Conservation (phyloP, 2,797 vertebrate genomes). For the Neosilurus mollespiculum region DNA sequence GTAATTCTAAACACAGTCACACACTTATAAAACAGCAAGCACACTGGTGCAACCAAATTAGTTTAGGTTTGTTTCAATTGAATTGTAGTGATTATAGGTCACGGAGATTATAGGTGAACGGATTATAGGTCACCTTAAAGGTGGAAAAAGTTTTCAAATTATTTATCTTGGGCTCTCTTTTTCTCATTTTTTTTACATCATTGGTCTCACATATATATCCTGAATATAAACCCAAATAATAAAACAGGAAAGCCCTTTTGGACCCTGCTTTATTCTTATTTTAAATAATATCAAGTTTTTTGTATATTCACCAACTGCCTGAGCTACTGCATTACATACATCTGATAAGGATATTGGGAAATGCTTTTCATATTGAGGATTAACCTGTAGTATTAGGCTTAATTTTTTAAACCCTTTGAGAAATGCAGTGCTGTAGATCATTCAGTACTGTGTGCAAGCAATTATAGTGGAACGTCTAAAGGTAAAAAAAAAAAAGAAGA, state of each 20-base stretch:
- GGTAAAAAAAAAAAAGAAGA: constrained; percentile 13
- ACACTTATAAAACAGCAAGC: too few relatives aligned
- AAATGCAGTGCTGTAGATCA: not conserved
- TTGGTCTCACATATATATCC: too few relatives aligned
- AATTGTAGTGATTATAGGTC: too few relatives aligned
- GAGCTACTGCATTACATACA: constrained; percentile 10
- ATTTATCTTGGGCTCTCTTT: too few relatives aligned
- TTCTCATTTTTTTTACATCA: too few relatives aligned
- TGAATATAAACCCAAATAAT: not conserved
- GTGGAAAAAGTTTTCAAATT: too few relatives aligned
- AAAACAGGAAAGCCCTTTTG: constrained; percentile 9
- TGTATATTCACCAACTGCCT: not conserved
- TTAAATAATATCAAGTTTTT: not conserved
- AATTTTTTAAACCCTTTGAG: not conserved
- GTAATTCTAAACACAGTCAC: too few relatives aligned
- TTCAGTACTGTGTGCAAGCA: constrained; percentile 27
- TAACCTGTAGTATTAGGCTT: constrained; percentile 4
- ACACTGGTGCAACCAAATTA: too few relatives aligned
- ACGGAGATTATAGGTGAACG: too few relatives aligned
- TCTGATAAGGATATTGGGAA: constrained; percentile 29
- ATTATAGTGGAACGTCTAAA: constrained; percentile 17
- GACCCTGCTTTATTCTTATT: constrained; percentile 5
- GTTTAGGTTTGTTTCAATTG: too few relatives aligned
- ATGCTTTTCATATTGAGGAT: constrained; percentile 21
- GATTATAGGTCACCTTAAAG: too few relatives aligned